phyloP scores from a whole-genome alignment of 2,113 vertebrate genomes.

The Acanthochromis polyacanthus region DNA sequence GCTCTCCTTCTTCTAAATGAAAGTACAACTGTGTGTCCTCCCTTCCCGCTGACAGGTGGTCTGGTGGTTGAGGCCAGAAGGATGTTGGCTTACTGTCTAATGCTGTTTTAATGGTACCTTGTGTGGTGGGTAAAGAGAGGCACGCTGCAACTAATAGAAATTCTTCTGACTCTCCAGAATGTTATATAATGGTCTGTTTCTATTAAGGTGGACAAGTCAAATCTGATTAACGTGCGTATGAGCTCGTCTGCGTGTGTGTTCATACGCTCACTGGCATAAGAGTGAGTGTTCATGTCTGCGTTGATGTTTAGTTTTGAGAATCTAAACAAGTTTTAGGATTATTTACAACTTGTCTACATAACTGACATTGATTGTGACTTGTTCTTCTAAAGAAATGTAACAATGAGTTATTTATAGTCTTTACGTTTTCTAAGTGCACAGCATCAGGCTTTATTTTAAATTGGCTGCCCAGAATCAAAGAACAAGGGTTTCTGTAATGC shows the following conservation, averaged over 20 bases:
- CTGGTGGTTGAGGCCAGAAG: conserved; percentile 56
- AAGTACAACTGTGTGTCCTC: conserved; percentile 41
- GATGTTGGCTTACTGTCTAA: conserved; percentile 73
- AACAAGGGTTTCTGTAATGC: not conserved
- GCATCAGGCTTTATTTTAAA: not conserved
- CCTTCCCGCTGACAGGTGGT: conserved; percentile 74
- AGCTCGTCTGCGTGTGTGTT: conserved; percentile 14
- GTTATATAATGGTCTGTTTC: conserved; percentile 67
- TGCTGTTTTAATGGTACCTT: conserved; percentile 70
- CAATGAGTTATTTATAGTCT: not conserved
- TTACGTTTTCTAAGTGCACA: not conserved
- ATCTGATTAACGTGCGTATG: conserved; percentile 50
- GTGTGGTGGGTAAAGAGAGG: conserved; percentile 51
- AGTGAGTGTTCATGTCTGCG: not conserved
- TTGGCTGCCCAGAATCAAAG: not conserved
- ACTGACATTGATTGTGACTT: no score
- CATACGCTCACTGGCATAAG: not conserved
- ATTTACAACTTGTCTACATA: not conserved
- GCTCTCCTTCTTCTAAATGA: conserved; percentile 30
- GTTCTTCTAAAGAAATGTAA: conserved; percentile 2
- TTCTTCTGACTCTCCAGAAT: conserved; percentile 50
- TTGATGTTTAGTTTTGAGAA: not conserved
- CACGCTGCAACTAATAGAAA: conserved; percentile 54
- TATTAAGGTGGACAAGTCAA: conserved; percentile 48
- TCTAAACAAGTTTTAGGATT: conserved; percentile 1